Conservation (phyloP, 2,888 invertebrate species). For the Thalpophila matura region DNA sequence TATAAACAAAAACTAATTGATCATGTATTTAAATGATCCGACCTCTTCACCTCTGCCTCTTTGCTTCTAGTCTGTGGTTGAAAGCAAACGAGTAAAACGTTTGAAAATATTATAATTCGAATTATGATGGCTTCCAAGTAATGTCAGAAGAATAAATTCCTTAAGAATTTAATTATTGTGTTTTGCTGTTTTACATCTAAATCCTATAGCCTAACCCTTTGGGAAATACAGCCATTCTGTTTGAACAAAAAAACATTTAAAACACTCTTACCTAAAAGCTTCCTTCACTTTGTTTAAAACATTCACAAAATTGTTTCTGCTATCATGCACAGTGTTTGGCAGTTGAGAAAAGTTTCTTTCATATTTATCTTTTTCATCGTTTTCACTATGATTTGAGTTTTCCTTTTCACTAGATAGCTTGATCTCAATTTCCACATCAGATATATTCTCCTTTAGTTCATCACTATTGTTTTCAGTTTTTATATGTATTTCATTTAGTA, state of each 20-base stretch:
- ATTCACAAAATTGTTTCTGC: conserved; percentile 84
- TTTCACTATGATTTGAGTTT: conserved; percentile 80
- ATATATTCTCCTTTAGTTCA: conserved; percentile 74
- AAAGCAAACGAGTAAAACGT: no score
- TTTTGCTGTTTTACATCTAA: no score
- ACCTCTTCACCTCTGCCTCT: no score
- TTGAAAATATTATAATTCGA: no score
- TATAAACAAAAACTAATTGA: no score
- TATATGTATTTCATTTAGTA: conserved; percentile 86
- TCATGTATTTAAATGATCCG: no score
- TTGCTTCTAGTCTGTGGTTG: no score
- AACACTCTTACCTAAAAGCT: conserved; percentile 78
- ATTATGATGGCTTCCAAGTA: no score
- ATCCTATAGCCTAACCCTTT: no score
- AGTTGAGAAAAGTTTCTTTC: conserved; percentile 75
- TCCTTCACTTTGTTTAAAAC: conserved; percentile 87
- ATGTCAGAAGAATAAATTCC: no score
- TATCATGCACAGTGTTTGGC: conserved; percentile 78
- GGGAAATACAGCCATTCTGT: no score
- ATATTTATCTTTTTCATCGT: conserved; percentile 79
- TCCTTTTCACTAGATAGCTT: conserved; percentile 82
- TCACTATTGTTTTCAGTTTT: conserved; percentile 82
- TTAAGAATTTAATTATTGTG: no score
- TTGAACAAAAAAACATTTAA: not conserved
- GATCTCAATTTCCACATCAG: conserved; percentile 82